Evolutionary conservation across 2,797 vertebrate genomes (phyloP).

Genomic region (Molothrus ater): DNA sequence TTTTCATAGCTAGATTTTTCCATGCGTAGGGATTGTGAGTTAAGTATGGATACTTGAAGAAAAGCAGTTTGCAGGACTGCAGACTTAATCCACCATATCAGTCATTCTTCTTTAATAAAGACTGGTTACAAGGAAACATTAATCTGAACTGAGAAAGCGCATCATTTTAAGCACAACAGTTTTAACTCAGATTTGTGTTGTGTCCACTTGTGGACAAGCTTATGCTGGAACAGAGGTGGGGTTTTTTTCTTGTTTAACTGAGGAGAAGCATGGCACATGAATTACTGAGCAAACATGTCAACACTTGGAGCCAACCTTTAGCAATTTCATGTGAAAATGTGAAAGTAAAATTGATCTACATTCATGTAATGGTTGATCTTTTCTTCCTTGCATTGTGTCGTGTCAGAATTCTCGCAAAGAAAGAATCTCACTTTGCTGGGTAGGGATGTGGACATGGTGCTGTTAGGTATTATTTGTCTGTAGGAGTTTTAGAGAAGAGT

Average conservation of each 20-base stretch:
- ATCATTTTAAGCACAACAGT: not conserved
- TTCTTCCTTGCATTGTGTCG: not conserved
- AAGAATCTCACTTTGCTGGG: not conserved
- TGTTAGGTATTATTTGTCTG: not conserved
- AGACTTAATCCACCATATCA: not conserved
- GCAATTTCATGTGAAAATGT: not conserved
- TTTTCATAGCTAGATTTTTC: not conserved
- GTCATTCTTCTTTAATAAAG: not conserved
- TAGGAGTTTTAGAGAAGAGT: not conserved
- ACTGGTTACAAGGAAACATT: not conserved
- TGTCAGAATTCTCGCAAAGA: not conserved
- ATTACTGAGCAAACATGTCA: not conserved
- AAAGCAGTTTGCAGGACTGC: not conserved
- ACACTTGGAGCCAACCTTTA: not conserved
- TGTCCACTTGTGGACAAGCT: not conserved
- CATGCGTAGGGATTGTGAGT: not conserved
- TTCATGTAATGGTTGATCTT: not conserved
- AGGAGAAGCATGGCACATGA: not conserved
- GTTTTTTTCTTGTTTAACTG: not conserved
- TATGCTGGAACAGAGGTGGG: not conserved
- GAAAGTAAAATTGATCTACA: not conserved
- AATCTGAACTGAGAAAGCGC: not conserved
- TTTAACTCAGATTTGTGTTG: not conserved
- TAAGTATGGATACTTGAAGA: not conserved
- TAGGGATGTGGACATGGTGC: not conserved